These are phyloP conservation scores for Enteromius trimaculatus DNA, from an alignment of 2,797 vertebrate species.

Conservation along the genomic window DNA sequence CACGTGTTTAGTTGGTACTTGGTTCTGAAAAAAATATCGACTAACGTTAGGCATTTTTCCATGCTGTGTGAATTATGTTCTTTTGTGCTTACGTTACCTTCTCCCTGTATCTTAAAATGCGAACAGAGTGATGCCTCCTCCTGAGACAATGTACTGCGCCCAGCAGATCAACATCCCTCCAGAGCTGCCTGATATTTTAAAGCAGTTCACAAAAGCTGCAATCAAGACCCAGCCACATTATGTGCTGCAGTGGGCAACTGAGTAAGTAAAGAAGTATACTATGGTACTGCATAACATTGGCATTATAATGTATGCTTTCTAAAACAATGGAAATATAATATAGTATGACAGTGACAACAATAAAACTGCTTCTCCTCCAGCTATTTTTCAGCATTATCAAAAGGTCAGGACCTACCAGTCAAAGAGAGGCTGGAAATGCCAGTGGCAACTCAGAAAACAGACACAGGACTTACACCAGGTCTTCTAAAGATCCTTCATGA, in stretches of 20 bases:
- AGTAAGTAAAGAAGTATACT: conserved; percentile 76
- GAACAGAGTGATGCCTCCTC: conserved; percentile 82
- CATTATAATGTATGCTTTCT: conserved; percentile 13
- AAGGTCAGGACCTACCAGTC: conserved; percentile 84
- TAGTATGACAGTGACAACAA: not conserved
- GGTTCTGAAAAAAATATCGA: not conserved
- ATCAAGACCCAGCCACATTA: conserved; percentile 92
- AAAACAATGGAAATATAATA: not conserved
- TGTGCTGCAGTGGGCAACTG: conserved; percentile 88
- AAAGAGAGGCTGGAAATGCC: conserved; percentile 85
- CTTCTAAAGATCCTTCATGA: conserved; percentile 88
- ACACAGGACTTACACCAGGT: conserved; percentile 82
- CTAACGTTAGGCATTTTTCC: not conserved
- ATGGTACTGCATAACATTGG: not conserved
- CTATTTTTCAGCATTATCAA: conserved; percentile 87
- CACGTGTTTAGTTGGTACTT: not conserved
- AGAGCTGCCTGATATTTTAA: conserved; percentile 88
- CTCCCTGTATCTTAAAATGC: not conserved
- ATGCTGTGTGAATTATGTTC: not conserved
- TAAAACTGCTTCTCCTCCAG: conserved; percentile 67
- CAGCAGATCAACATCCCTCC: conserved; percentile 94
- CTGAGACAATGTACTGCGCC: conserved; percentile 89
- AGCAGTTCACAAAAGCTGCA: conserved; percentile 94
- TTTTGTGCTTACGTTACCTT: not conserved
- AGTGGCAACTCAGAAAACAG: conserved; percentile 75